Evolutionary conservation across 2,113 vertebrate species (phyloP).

Genomic region (Anseranas semipalmata): DNA sequence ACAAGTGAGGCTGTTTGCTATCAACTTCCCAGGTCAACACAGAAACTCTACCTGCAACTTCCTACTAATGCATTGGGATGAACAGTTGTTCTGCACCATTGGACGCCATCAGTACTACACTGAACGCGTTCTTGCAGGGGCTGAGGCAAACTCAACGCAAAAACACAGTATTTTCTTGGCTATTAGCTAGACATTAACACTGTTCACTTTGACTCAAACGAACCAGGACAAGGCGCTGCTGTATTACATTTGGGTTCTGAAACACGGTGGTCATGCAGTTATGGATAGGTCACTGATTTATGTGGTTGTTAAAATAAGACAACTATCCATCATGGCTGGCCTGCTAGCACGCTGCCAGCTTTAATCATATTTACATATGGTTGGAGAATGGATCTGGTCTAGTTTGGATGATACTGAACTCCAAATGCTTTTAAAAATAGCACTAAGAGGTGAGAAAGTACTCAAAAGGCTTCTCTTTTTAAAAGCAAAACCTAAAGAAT

Average conservation of each 20-base stretch:
- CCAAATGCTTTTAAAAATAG: neutral
- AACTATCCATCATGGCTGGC: neutral
- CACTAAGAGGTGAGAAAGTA: neutral
- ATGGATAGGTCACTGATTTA: neutral
- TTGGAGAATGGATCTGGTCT: neutral
- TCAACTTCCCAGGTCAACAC: neutral
- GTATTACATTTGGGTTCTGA: neutral
- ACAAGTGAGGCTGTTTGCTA: neutral
- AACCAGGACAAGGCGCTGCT: neutral
- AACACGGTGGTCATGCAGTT: neutral
- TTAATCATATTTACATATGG: neutral
- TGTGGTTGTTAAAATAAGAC: neutral
- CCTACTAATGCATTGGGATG: neutral
- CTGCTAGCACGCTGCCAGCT: neutral
- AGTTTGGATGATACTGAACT: neutral
- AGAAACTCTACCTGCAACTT: neutral
- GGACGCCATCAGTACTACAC: fast-evolving
- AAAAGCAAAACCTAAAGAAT: neutral
- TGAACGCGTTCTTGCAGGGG: neutral
- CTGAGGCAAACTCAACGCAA: neutral
- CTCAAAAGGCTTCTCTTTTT: neutral
- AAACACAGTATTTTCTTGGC: neutral
- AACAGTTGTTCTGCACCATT: neutral
- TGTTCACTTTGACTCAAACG: neutral
- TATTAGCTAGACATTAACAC: neutral